Percentiles rank a stretch among this genome's conserved stretches.
phyloP scores from a whole-genome alignment of 2,113 vertebrate species.

The Pteronura brasiliensis region DNA sequence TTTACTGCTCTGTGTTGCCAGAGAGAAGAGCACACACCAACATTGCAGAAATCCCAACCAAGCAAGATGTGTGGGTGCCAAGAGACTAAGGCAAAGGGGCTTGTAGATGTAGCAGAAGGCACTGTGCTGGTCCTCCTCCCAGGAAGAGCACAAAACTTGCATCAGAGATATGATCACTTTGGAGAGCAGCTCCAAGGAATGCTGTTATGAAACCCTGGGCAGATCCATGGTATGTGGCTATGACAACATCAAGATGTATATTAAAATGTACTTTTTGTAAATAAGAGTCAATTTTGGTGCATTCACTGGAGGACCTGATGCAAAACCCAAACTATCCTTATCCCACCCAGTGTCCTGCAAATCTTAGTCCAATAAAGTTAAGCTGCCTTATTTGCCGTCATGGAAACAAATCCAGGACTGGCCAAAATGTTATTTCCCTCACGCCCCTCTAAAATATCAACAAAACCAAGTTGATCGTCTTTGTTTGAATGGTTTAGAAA shows the following conservation, averaged over 20 bases:
- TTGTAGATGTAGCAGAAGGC: neutral
- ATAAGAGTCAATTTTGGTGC: constrained; percentile 7
- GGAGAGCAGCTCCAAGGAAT: neutral
- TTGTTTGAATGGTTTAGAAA: constrained; percentile 61
- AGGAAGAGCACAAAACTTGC: neutral
- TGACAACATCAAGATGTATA: neutral
- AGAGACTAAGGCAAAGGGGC: neutral
- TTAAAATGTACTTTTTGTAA: neutral
- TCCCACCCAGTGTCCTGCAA: neutral
- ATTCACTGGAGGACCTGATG: neutral
- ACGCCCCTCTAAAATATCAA: neutral
- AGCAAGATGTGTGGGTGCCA: neutral
- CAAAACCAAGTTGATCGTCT: constrained; percentile 3
- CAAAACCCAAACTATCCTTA: neutral
- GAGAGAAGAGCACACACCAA: neutral
- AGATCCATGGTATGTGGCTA: neutral
- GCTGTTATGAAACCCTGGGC: neutral
- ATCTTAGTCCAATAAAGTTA: constrained; percentile 57
- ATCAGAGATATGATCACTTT: neutral
- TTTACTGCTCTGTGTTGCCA: neutral
- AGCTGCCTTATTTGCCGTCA: neutral
- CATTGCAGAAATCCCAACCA: neutral
- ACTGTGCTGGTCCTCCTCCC: neutral
- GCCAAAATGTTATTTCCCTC: neutral
- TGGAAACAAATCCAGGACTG: neutral